Conservation (phyloP, 64 coral and sea anemone genomes). For the Dendrophyllia cribrosa region DNA sequence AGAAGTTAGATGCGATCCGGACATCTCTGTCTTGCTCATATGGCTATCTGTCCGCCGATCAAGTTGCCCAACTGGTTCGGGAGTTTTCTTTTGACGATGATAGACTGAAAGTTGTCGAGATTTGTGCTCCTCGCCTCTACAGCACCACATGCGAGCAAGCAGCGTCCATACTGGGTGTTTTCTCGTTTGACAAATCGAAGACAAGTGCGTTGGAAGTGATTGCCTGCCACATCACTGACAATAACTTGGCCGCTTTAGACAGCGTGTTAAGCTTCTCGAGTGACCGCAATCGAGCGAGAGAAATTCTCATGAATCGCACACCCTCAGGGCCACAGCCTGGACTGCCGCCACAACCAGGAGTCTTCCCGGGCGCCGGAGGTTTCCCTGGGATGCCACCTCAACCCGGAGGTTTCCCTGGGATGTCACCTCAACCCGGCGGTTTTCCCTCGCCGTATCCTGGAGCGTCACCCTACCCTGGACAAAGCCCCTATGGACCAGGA, state of each 20-base stretch:
- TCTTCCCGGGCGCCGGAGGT: not conserved
- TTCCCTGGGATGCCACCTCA: constrained; percentile 19
- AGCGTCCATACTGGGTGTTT: constrained; percentile 35
- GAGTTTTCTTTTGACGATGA: constrained; percentile 74
- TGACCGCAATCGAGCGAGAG: constrained; percentile 24
- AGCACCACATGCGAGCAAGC: constrained; percentile 44
- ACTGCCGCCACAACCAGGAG: constrained; percentile 1
- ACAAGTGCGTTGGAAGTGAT: constrained; percentile 54
- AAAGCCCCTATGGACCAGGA: constrained; percentile 3
- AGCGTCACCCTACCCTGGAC: constrained; percentile 26
- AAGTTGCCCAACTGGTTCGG: constrained; percentile 40
- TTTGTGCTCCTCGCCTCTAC: constrained; percentile 35
- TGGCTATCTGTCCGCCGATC: constrained; percentile 56
- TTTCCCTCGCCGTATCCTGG: constrained; percentile 34
- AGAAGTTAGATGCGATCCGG: constrained; percentile 55
- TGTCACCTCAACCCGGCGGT: constrained; percentile 1
- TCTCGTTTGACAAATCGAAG: constrained; percentile 67
- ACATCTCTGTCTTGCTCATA: constrained; percentile 1
- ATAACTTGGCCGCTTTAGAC: constrained; percentile 46
- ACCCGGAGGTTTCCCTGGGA: constrained; percentile 2
- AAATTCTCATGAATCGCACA: constrained; percentile 48
- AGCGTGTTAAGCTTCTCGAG: constrained; percentile 40
- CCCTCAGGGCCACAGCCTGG: not conserved
- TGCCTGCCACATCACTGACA: constrained; percentile 51
- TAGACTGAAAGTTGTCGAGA: constrained; percentile 39